These are phyloP conservation scores for Propithecus coquereli DNA, from an alignment of 2,113 vertebrate species.

Conservation along the genomic window DNA sequence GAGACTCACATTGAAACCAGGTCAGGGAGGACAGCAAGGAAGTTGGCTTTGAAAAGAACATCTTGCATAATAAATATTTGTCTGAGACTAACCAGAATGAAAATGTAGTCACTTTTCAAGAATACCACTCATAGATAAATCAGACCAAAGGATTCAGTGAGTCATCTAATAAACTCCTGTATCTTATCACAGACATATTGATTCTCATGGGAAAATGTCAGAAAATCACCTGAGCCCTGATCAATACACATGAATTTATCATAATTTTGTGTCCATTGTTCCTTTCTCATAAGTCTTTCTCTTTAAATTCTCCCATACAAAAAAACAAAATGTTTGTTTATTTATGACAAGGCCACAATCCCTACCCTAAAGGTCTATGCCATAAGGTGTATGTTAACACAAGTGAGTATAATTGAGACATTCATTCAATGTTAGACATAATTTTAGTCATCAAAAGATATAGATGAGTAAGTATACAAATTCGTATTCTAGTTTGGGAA, in stretches of 20 bases:
- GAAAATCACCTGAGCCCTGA: neutral
- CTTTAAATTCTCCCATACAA: neutral
- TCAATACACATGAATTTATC: neutral
- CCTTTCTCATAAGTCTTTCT: neutral
- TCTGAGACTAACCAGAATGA: neutral
- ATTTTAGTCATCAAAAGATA: neutral
- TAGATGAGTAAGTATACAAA: neutral
- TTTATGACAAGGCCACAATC: neutral
- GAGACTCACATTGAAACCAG: neutral
- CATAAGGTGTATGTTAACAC: neutral
- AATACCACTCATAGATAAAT: neutral
- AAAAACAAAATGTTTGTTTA: neutral
- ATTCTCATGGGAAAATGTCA: neutral
- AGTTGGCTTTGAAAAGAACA: neutral
- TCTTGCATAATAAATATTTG: neutral
- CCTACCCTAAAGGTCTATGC: neutral
- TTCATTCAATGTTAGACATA: neutral
- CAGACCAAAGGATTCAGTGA: neutral
- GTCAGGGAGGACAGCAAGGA: neutral
- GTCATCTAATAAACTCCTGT: neutral
- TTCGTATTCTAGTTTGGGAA: too few relatives aligned
- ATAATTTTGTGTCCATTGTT: neutral
- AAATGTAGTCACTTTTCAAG: neutral
- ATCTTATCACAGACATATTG: neutral
- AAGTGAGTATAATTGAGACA: neutral